These are phyloP conservation scores for Apteryx mantelli DNA, from an alignment of 2,113 vertebrate genomes.

Conservation along the genomic window DNA sequence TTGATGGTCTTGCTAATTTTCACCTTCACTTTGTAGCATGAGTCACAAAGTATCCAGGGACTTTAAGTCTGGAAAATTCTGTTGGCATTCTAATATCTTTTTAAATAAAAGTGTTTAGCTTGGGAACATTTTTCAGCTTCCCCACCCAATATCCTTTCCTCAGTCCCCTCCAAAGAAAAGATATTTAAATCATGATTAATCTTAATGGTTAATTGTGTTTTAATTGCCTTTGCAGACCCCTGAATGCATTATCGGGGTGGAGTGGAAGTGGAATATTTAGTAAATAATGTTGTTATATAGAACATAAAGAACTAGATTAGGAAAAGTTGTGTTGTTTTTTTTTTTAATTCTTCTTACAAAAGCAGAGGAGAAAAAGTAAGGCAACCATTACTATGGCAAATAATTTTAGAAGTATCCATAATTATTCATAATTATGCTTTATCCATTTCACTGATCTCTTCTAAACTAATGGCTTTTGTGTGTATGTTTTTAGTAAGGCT, in stretches of 20 bases:
- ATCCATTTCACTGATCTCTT: not conserved
- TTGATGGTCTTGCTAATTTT: not conserved
- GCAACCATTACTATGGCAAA: not conserved
- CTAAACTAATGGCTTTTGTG: not conserved
- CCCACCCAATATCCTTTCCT: not conserved
- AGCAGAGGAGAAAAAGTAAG: not conserved
- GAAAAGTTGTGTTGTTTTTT: not conserved
- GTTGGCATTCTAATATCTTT: not conserved
- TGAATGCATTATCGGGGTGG: not conserved
- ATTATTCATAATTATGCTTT: not conserved
- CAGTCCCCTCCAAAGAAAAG: not conserved
- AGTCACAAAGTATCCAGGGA: not conserved
- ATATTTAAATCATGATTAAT: not conserved
- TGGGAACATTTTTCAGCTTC: not conserved
- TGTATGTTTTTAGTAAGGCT: not conserved
- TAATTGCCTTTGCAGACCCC: not conserved
- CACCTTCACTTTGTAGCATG: not conserved
- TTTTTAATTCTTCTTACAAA: not conserved
- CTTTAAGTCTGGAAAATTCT: not conserved
- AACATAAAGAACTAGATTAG: not conserved
- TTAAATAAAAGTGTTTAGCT: not conserved
- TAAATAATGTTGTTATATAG: not conserved
- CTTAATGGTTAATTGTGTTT: not conserved
- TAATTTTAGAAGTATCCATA: not conserved
- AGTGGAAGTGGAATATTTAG: not conserved